Conservation (phyloP, 1,140 invertebrate genomes). For the Paraescarpia echinospica region DNA sequence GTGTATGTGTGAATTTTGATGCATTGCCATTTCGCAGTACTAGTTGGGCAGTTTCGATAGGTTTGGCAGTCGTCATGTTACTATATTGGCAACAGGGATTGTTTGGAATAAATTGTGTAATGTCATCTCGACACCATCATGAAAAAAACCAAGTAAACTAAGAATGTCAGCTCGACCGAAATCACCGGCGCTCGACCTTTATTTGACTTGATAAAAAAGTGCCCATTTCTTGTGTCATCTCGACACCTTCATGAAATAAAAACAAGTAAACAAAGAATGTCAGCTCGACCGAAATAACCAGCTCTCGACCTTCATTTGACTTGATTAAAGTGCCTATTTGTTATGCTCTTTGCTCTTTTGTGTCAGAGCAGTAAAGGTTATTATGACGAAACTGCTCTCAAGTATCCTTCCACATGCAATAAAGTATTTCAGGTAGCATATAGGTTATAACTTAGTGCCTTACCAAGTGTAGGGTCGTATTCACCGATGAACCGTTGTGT, state of each 20-base stretch:
- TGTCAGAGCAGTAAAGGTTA: neutral
- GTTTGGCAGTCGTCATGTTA: neutral
- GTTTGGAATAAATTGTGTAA: neutral
- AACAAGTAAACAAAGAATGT: neutral
- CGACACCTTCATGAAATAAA: neutral
- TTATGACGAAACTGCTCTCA: constrained; percentile 16
- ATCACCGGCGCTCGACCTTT: neutral
- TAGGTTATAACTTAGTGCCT: constrained; percentile 4
- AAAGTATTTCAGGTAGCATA: too few relatives aligned
- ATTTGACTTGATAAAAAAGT: neutral
- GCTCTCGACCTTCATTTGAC: neutral
- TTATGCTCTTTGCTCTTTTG: neutral
- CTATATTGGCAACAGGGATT: constrained; percentile 4
- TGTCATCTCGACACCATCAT: neutral
- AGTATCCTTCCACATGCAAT: too few relatives aligned
- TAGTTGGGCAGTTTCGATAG: too few relatives aligned
- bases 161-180: neutral
- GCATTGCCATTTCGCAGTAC: too few relatives aligned
- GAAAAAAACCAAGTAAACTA: neutral
- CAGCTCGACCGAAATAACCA: neutral
- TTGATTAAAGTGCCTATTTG: neutral
- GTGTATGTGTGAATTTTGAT: too few relatives aligned
- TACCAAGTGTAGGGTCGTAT: constrained; percentile 79
- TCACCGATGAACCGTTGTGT: constrained; percentile 81
- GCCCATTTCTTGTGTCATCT: neutral